These are phyloP conservation scores for Corythornis leucogaster DNA, from an alignment of 2,797 vertebrate genomes.

Conservation along the genomic window DNA sequence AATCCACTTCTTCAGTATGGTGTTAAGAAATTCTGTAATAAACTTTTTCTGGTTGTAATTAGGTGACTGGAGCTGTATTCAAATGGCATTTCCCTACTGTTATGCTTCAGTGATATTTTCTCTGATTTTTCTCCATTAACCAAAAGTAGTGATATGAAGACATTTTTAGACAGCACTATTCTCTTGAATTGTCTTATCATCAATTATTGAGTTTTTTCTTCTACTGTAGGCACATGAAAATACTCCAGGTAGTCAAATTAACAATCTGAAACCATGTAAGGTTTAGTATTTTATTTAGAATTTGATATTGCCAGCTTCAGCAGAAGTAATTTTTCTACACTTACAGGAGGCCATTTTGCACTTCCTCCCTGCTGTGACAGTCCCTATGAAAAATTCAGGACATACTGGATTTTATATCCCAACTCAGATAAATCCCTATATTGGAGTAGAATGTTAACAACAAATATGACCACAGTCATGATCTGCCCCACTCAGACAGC, in stretches of 20 bases:
- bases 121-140: neutral
- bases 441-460: neutral
- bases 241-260: neutral
- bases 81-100: neutral
- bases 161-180: neutral
- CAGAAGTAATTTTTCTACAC: neutral
- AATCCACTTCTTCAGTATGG: neutral
- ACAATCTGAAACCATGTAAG: neutral
- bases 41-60: neutral
- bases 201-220: neutral
- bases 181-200: neutral
- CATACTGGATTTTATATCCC: neutral
- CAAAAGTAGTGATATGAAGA: neutral
- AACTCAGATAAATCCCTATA: neutral
- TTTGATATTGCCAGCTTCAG: neutral
- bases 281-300: neutral
- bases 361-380: neutral
- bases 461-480: neutral
- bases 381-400: neutral
- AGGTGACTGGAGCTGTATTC: neutral
- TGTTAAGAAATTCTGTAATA: slow-evolving; percentile 1
- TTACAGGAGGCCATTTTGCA: neutral
- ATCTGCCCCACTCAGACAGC: neutral
- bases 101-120: neutral
- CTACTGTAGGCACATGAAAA: neutral